Evolutionary conservation across 2,113 vertebrate genomes (phyloP), one percentile per base, ranked within the genome.

Genomic region (Lonchura striata): DNA sequence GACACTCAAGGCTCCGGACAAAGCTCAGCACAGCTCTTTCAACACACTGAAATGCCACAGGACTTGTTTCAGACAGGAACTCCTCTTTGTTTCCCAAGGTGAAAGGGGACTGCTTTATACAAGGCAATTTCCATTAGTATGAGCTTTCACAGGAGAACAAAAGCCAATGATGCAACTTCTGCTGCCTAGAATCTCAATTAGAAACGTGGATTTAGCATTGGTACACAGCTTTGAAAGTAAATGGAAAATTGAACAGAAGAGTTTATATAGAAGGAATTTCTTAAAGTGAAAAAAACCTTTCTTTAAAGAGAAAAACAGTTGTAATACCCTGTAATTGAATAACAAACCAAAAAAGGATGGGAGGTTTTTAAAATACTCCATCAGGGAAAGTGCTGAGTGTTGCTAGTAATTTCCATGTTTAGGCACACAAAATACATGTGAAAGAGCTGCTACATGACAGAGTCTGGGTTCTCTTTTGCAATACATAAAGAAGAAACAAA

Each of bases 101-200:
- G 86, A 96, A 96, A 86, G 60, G 65, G 59, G 49, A 39, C 47
- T 65, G 50, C 47, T 95, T 97, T 71, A 76, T 70, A 61, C 25
- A 37, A 83, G 78, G 86, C 86, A 65, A 47, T 35, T 15, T 85
- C 91, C 63, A 72, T 46, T 86, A 86, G 78, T 25, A 77, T 83
- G 72, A 47, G 76, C 91, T 95, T 97, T 97, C 94, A 97, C 1
- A 1, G 76, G 61, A 31, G 78, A 65, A 96, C 95, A 97, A 97
- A 97, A 82, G 68, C 52, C 70, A 85, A 7, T 86, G 78, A 97
- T 49, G 88, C 22, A 84, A 75, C 91, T 90, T 95, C 87, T 92
- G 76, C 93, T 96, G 95, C 70, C 66, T 39, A 76, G 97, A 97
- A 96, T 97, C 86, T 95, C 85, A 96, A 97, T 96, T 60, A 97